These are phyloP conservation scores for Eupeodes latifasciatus DNA, from an alignment of 2,888 invertebrate genomes.

Conservation along the genomic window DNA sequence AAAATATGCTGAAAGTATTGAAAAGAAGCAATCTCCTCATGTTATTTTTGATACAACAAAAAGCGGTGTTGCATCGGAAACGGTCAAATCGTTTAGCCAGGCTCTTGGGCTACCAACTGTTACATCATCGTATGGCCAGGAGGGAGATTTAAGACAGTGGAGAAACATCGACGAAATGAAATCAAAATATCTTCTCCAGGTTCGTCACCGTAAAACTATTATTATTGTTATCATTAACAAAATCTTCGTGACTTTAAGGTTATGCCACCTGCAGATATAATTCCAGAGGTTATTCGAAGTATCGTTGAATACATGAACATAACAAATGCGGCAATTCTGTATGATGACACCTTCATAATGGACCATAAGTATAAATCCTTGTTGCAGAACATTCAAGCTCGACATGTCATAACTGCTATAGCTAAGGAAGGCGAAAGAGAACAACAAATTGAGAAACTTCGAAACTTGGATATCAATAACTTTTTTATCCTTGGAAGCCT, in stretches of 20 bases:
- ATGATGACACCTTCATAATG: conserved; percentile 95
- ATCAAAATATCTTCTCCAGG: conserved; percentile 90
- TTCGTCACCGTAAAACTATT: conserved; percentile 53
- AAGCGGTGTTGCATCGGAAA: conserved; percentile 92
- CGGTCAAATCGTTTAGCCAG: conserved; percentile 92
- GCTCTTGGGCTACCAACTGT: conserved; percentile 93
- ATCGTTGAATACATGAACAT: conserved; percentile 93
- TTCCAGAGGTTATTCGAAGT: conserved; percentile 92
- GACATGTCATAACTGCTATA: conserved; percentile 92
- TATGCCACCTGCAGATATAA: conserved; percentile 92
- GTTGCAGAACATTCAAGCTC: conserved; percentile 94
- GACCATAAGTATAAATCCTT: conserved; percentile 97
- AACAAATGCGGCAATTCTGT: conserved; percentile 95
- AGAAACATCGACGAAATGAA: conserved; percentile 89
- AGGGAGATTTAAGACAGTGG: conserved; percentile 93
- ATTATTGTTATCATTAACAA: not conserved
- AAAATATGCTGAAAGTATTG: conserved; percentile 88
- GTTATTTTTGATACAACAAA: conserved; percentile 93
- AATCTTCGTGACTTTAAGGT: conserved; percentile 51
- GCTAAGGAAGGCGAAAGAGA: conserved; percentile 86
- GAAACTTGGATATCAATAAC: conserved; percentile 94
- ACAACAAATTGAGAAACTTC: conserved; percentile 89
- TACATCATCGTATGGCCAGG: conserved; percentile 93
- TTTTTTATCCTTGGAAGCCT: conserved; percentile 93
- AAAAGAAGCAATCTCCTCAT: conserved; percentile 89